phyloP scores from a whole-genome alignment of 2,888 invertebrate species.

The Eupelmus urozonus region DNA sequence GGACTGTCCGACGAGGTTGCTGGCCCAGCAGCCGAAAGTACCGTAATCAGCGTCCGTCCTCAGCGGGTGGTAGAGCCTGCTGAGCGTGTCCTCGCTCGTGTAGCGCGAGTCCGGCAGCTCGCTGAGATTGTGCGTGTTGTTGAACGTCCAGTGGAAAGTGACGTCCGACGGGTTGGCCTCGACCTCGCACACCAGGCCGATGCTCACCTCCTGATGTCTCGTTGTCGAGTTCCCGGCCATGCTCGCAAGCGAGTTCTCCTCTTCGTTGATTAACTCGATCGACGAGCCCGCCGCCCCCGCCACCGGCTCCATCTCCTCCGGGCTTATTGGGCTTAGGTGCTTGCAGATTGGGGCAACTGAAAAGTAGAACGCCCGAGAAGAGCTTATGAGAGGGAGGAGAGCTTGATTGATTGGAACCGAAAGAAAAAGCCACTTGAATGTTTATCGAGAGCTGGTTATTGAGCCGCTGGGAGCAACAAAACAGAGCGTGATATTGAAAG shows the following conservation, averaged over 20 bases:
- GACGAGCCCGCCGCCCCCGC: not conserved
- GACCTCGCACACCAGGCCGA: slow-evolving; percentile 90
- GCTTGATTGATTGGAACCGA: too few species aligned
- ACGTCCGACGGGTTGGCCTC: slow-evolving; percentile 91
- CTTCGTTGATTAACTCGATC: not conserved
- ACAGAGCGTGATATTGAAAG: too few species aligned
- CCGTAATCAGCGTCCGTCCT: slow-evolving; percentile 93
- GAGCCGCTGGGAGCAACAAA: too few species aligned
- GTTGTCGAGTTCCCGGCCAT: too few species aligned
- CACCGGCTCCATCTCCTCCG: slow-evolving; percentile 15
- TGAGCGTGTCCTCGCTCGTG: slow-evolving; percentile 82
- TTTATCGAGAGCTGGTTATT: too few species aligned
- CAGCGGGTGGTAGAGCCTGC: slow-evolving; percentile 90
- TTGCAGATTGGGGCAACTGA: slow-evolving; percentile 74
- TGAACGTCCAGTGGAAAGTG: slow-evolving; percentile 95
- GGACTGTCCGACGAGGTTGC: slow-evolving; percentile 89
- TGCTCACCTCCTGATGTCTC: slow-evolving; percentile 82
- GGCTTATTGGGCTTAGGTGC: slow-evolving; percentile 62
- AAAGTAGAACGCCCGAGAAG: too few species aligned
- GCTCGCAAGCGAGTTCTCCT: slow-evolving; percentile 7
- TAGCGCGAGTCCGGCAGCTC: slow-evolving; percentile 84
- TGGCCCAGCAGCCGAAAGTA: slow-evolving; percentile 91
- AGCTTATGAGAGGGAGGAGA: too few species aligned
- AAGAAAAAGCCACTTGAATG: too few species aligned
- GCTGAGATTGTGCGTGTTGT: slow-evolving; percentile 89